phyloP scores from a whole-genome alignment of 2,888 invertebrate genomes.

The Dasysyrphus tricinctus region DNA sequence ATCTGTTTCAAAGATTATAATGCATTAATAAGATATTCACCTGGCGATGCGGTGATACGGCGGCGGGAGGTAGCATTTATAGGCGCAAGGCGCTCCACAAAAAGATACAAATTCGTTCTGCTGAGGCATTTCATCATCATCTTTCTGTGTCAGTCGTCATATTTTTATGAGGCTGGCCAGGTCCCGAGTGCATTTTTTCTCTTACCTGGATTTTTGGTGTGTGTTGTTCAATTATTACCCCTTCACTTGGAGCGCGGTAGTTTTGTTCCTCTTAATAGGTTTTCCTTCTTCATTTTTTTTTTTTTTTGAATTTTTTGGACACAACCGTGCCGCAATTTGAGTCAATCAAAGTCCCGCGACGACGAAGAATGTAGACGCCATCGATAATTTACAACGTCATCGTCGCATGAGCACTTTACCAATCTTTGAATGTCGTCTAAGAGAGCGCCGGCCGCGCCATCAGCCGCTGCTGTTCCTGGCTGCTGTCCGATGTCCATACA shows the following conservation, averaged over 20 bases:
- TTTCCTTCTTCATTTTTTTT: constrained; percentile 22
- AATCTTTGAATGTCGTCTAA: constrained; percentile 59
- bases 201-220: constrained; percentile 56
- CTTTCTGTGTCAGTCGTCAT: constrained; percentile 67
- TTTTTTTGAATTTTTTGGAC: constrained; percentile 34
- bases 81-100: constrained; percentile 7
- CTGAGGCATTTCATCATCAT: constrained; percentile 70
- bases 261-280: constrained; percentile 41
- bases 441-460: constrained; percentile 4
- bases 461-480: constrained; percentile 3
- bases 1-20: constrained; percentile 64
- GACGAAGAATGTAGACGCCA: constrained; percentile 77
- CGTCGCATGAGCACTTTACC: constrained; percentile 74
- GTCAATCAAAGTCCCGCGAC: constrained; percentile 75
- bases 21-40: constrained; percentile 61
- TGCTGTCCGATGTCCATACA: constrained; percentile 10
- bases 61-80: neutral
- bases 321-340: constrained; percentile 71
- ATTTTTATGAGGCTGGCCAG: constrained; percentile 48
- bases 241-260: constrained; percentile 34
- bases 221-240: constrained; percentile 68
- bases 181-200: neutral
- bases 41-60: neutral
- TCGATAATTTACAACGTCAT: constrained; percentile 77
- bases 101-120: constrained; percentile 65